Base-by-base conservation (phyloP, 30 jellyfish, hydroid and myxozoan species). In the Hydractinia symbiolongicarpus region DNA sequence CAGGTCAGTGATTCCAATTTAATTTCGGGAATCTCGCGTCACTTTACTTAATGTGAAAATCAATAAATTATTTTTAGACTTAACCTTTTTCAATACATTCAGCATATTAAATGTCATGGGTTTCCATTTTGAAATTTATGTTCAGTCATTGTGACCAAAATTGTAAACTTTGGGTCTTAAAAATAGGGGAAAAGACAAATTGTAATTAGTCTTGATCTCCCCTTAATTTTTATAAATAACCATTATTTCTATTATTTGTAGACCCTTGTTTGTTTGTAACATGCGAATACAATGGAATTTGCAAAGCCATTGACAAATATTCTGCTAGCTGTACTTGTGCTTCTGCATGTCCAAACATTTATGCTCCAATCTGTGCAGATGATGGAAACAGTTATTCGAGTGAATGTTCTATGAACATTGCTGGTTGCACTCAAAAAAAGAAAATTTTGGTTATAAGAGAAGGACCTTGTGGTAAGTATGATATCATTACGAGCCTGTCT, bases 311-410 rank as follows among this genome's bases (percentile, higher is more conserved):
- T 8, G 40, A 72, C 53, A 61, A 66, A 49, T 87, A 89, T 19
- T 50, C 50, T 21, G 93, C 95, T 1, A 77, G 20, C 13, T 89
- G 97, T 82, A 79, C 73, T 62, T 89, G 97, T 55, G 73, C 82
- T 19, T 71, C 72, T 5, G 58, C 9, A 6, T 83, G 93, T 72
- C 62, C 54, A 66, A 82, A 66, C 84, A 53, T 60, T 13, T 91
- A 78, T 66, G 66, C 53, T 40, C 98, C 98, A 10, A 94, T 93
- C 7, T 93, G 98, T 81, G 98, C 96, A 14, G 78, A 92, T 44
- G 95, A 93, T 83, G 91, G 78, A 5, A 80, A 72, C 81, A 86
- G 96, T 8, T 93, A 93, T 66, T 83, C 95, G 0, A 87, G 83
- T 82, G 94, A 87, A 67, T 93, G 98, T 75, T 79, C 89, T 6